Evolutionary conservation across 2,888 invertebrate genomes (phyloP).

Genomic region (Sthenelais limicola): DNA sequence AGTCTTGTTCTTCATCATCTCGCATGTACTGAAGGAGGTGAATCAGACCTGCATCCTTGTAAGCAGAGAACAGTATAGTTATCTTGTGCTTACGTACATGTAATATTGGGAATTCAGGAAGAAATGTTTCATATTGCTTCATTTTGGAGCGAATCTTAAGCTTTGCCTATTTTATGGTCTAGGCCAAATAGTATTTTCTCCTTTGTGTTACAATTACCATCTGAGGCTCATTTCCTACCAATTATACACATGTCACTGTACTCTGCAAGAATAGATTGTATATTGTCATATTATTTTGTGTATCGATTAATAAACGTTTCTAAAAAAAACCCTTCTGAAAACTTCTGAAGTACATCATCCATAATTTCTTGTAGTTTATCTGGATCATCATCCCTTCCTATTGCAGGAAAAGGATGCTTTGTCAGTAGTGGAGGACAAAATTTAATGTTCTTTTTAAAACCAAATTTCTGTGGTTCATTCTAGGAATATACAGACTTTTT

Average conservation of each 20-base stretch:
- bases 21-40: conserved; percentile 4
- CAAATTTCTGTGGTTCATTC: no score
- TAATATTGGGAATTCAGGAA: conserved; percentile 26
- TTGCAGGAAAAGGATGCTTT: conserved; percentile 51
- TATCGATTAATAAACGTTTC: no score
- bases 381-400: conserved; percentile 49
- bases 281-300: no score
- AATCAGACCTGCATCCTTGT: conserved; percentile 14
- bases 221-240: conserved; percentile 3
- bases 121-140: conserved; percentile 40
- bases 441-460: conserved; percentile 40
- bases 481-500: no score
- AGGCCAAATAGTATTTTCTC: conserved; percentile 48
- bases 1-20: conserved; percentile 28
- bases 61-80: conserved; percentile 9
- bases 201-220: not conserved
- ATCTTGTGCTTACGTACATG: conserved; percentile 8
- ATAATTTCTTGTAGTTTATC: conserved; percentile 45
- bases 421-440: conserved; percentile 43
- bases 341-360: conserved; percentile 46
- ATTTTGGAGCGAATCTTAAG: conserved; percentile 34
- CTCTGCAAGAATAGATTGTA: no score
- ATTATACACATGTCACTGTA: no score
- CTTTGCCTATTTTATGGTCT: conserved; percentile 49
- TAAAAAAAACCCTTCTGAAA: no score